phyloP scores from a whole-genome alignment of 2,113 vertebrate genomes.

The Gobius niger region DNA sequence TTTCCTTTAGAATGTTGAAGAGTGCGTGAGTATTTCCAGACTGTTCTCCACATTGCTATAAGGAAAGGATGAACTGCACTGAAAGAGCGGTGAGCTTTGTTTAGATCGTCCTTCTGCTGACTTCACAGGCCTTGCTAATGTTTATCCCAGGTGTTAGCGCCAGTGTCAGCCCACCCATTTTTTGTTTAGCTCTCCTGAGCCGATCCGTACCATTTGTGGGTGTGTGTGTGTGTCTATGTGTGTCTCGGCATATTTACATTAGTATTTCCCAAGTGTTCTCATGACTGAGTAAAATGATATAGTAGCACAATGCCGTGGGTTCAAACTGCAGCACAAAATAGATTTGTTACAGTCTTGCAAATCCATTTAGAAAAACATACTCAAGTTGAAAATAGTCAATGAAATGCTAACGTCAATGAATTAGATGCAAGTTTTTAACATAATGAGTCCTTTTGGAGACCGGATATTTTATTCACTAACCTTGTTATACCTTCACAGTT shows the following conservation, averaged over 20 bases:
- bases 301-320: not conserved
- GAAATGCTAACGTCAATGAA: too few species aligned
- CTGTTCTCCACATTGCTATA: too few species aligned
- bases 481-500: too few species aligned
- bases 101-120: not conserved
- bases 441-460: too few species aligned
- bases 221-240: too few species aligned
- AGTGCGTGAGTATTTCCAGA: too few species aligned
- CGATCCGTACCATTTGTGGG: not conserved
- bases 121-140: not conserved
- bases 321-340: slow-evolving; percentile 1
- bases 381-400: too few species aligned
- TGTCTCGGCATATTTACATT: not conserved
- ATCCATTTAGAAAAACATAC: too few species aligned
- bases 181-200: not conserved
- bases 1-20: too few species aligned
- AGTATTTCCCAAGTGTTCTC: not conserved
- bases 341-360: too few species aligned
- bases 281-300: not conserved
- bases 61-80: not conserved
- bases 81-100: not conserved
- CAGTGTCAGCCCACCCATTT: slow-evolving; percentile 3
- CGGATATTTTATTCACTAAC: too few species aligned
- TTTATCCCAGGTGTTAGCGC: slow-evolving; percentile 2
- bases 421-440: too few species aligned